phyloP scores from a whole-genome alignment of 2,888 invertebrate genomes.

The Arge pagana region DNA sequence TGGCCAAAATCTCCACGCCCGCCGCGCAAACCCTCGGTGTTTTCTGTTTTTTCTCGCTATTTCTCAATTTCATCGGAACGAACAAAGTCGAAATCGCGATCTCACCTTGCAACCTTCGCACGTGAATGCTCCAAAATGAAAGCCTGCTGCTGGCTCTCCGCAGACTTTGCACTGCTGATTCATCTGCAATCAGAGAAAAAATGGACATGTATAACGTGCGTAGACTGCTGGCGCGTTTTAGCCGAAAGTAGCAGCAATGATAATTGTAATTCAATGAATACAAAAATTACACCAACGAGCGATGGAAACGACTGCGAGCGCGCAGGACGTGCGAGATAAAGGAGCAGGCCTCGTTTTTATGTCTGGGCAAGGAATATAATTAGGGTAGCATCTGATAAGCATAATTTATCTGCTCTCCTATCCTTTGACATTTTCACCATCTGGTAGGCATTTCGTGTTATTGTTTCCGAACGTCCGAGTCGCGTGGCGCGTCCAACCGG shows the following conservation, averaged over 20 bases:
- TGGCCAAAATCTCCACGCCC: too few species aligned
- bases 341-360: too few species aligned
- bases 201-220: neutral
- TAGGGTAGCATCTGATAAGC: conserved; percentile 42
- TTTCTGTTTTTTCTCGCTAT: neutral
- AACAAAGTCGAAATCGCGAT: neutral
- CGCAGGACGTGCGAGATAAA: too few species aligned
- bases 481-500: too few species aligned
- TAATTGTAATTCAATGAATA: too few species aligned
- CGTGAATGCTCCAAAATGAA: conserved; percentile 56
- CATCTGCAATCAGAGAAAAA: conserved; percentile 48
- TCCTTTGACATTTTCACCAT: conserved; percentile 28
- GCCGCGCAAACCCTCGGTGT: too few species aligned
- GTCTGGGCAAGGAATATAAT: conserved; percentile 42
- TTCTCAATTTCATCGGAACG: neutral
- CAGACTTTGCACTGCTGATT: conserved; percentile 57
- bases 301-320: too few species aligned
- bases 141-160: conserved; percentile 55
- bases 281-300: too few species aligned
- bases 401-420: conserved; percentile 19
- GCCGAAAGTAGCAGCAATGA: conserved; percentile 10
- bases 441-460: conserved; percentile 16
- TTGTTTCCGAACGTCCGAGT: neutral
- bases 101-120: conserved; percentile 56
- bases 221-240: too few species aligned